These are phyloP conservation scores for Mycteria americana DNA, from an alignment of 2,797 vertebrate genomes.

Conservation along the genomic window DNA sequence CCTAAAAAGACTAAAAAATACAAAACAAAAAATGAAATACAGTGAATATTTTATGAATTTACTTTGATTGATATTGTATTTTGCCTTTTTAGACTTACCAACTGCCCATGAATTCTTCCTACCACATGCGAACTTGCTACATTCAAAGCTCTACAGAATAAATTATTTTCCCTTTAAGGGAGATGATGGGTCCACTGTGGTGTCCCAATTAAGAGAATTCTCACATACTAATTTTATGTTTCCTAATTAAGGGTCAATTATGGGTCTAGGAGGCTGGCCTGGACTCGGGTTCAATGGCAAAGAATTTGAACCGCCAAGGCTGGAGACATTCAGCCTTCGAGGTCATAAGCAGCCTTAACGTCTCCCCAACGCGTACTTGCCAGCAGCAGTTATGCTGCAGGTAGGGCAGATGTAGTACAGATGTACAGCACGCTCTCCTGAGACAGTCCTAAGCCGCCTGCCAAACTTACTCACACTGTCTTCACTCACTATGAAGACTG, in stretches of 20 bases:
- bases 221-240: background rate
- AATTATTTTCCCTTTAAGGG: background rate
- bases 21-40: background rate
- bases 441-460: background rate
- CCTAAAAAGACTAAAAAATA: background rate
- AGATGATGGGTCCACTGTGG: background rate
- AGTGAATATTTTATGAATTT: background rate
- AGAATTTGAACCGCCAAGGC: background rate
- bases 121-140: background rate
- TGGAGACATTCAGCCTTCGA: background rate
- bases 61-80: background rate
- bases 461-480: background rate
- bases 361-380: accelerated
- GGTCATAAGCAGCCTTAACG: background rate
- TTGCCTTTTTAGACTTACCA: background rate
- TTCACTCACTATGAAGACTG: background rate
- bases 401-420: background rate
- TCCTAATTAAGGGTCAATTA: slow-evolving; percentile 27
- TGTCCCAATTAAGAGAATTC: slow-evolving; percentile 16
- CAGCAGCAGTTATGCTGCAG: background rate
- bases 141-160: background rate
- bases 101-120: background rate
- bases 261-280: background rate
- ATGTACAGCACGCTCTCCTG: background rate
- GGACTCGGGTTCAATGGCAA: background rate